These are phyloP conservation scores for Papilio polytes DNA, from an alignment of 1,140 invertebrate genomes.

Conservation along the genomic window DNA sequence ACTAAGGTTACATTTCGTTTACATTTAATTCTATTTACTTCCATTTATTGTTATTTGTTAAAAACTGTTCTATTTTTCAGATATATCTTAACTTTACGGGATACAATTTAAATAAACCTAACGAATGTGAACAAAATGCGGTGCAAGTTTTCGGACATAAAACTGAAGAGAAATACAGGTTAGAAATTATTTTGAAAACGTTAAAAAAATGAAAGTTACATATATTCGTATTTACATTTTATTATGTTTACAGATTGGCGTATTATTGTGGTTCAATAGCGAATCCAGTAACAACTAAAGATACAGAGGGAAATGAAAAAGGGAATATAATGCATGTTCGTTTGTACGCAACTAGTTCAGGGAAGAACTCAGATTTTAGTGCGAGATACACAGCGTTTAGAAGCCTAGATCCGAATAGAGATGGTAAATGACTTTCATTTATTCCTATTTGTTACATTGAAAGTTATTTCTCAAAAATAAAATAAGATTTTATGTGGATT, in stretches of 20 bases:
- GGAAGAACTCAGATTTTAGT: slow-evolving; percentile 53
- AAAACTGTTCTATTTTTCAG: slow-evolving; percentile 47
- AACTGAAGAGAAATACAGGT: slow-evolving; percentile 65
- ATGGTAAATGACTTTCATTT: slow-evolving; percentile 50
- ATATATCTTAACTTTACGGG: slow-evolving; percentile 74
- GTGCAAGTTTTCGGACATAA: slow-evolving; percentile 71
- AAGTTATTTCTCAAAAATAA: too few relatives aligned
- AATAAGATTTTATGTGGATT: too few relatives aligned
- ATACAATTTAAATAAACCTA: slow-evolving; percentile 60
- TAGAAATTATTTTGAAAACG: slow-evolving; percentile 31
- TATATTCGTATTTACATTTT: not conserved
- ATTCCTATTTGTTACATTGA: slow-evolving; percentile 3
- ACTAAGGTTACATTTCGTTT: slow-evolving; percentile 55
- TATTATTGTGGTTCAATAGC: slow-evolving; percentile 74
- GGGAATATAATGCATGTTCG: slow-evolving; percentile 70
- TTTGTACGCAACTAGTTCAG: slow-evolving; percentile 57
- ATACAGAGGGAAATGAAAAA: slow-evolving; percentile 47
- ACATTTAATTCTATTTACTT: not conserved
- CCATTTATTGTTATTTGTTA: not conserved
- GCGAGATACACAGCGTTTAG: slow-evolving; percentile 67
- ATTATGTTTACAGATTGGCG: slow-evolving; percentile 54
- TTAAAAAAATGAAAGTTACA: not conserved
- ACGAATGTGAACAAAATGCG: slow-evolving; percentile 74
- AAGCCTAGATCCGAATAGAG: slow-evolving; percentile 59
- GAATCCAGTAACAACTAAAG: slow-evolving; percentile 66